Base-by-base conservation (phyloP, 2,113 vertebrate genomes). In the Callochromis pleurospilus region DNA sequence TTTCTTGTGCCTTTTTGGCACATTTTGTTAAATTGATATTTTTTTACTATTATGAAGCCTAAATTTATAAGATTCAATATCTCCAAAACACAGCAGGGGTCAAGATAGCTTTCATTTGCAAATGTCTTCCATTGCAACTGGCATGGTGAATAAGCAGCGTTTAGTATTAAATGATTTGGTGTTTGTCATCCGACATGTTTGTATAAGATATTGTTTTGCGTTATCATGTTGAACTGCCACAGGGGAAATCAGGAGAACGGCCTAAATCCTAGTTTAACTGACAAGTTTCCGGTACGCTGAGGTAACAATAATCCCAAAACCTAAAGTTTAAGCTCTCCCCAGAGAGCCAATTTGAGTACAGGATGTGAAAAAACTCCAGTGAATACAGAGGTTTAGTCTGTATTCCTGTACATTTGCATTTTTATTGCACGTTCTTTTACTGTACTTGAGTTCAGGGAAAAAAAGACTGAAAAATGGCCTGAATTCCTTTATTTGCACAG, bases 341-440 rank as follows among this genome's bases (percentile, higher is more conserved):
- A 15, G 91, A 92, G 84, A 94, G 77, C 68, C 81, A 94, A 85
- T 93, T 90, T 94, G 54, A 90, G 85, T 79, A 86, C 21, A 88
- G 73, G 53, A 85, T 89, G 29, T 55, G 10, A 36, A 60, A 65
- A 82, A 75, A 70, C 80, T 49, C 65, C 19, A 21, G 68, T 31
- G 65, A 81, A 55, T 86, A 80, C 40, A 70, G 7, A 79, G 21
- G 24, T 86, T 86, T 40, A 77, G 55, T 24, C 68, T 80, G 33
- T n/a, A 85, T 84, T 83, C 21, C 40, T 60, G 62, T 81, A 51
- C 62, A 86, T 90, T 62, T 31, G 80, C 54, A 49, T 49, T 40
- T 79, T 56, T 15, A 54, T 9, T 31, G n/a, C 77, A 73, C 4
- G 1, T 9, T 79, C 42, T 51, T 54, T 40, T 47, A 70, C 83